A percentile compares a stretch with the other conserved stretches of the same genome.
phyloP scores from a whole-genome alignment of 2,888 invertebrate species.

The Coenonympha arcania region DNA sequence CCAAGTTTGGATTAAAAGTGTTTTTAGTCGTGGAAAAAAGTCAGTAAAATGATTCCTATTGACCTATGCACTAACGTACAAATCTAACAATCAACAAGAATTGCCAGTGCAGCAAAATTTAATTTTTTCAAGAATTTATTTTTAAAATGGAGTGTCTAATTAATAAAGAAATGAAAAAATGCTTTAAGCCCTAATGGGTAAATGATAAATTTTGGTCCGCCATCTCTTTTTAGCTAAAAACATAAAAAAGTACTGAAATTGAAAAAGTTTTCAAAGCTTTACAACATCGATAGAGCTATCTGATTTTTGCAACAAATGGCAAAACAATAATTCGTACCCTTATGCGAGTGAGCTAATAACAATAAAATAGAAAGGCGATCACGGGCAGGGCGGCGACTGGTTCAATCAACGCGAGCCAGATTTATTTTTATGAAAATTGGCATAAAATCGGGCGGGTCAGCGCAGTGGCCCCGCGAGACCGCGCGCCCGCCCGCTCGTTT shows the following conservation, averaged over 20 bases:
- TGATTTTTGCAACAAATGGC: slow-evolving; percentile 51
- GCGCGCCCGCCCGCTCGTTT: slow-evolving; percentile 70
- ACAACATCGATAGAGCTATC: background rate
- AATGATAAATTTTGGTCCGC: no score
- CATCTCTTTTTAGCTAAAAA: no score
- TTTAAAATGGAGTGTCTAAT: no score
- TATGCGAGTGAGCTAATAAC: slow-evolving; percentile 67
- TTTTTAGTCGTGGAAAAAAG: no score
- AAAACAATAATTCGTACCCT: slow-evolving; percentile 73
- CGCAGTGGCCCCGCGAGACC: slow-evolving; percentile 68
- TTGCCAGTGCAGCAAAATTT: no score
- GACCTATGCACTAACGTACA: no score
- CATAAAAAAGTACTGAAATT: background rate
- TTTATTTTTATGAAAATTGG: slow-evolving; percentile 76
- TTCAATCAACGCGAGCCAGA: slow-evolving; percentile 73
- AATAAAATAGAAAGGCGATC: slow-evolving; percentile 73
- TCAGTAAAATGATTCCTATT: no score
- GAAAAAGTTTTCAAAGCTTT: background rate
- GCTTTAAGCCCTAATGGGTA: no score
- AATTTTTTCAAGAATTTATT: no score
- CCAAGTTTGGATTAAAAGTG: no score
- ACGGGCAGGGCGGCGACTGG: slow-evolving; percentile 65
- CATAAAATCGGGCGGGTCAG: slow-evolving; percentile 73
- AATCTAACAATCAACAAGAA: no score
- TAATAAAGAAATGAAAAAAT: no score